Evolutionary conservation across 2,888 invertebrate species (phyloP).

Genomic region (Tetrapedia diversipes): DNA sequence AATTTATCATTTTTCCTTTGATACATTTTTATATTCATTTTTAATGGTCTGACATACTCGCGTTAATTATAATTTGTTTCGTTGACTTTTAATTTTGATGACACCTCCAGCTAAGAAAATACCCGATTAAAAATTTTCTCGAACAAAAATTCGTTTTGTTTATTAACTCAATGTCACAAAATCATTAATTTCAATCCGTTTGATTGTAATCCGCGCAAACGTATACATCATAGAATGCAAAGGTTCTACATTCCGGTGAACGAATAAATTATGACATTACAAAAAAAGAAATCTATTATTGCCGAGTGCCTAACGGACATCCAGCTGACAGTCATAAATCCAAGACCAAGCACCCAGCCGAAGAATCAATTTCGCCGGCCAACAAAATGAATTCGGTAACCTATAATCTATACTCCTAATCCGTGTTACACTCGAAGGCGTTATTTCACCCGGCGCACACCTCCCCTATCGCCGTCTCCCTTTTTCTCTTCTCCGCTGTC

Average conservation of each 20-base stretch:
- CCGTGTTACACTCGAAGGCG: constrained; percentile 50
- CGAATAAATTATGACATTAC: constrained; percentile 41
- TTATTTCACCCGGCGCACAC: constrained; percentile 21
- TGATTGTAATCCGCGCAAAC: constrained; percentile 1
- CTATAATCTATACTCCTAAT: constrained; percentile 53
- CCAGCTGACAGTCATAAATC: constrained; percentile 46
- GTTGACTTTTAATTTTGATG: no score
- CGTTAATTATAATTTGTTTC: no score
- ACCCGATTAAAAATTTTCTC: no score
- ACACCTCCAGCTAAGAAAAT: no score
- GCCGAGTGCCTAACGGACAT: constrained; percentile 3
- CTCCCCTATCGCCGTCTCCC: constrained; percentile 32
- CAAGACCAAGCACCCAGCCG: constrained; percentile 15
- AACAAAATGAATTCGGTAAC: constrained; percentile 40
- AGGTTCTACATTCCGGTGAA: neutral
- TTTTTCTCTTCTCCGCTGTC: constrained; percentile 18
- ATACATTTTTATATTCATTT: no score
- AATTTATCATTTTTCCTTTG: no score
- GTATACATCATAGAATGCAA: constrained; percentile 11
- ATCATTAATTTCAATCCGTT: constrained; percentile 5
- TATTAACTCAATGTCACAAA: neutral
- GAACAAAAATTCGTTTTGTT: neutral
- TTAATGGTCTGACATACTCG: no score
- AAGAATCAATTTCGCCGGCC: constrained; percentile 57
- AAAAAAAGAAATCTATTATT: constrained; percentile 35